Conservation (phyloP, 1,140 invertebrate genomes). For the Pachypeltis micranthus region DNA sequence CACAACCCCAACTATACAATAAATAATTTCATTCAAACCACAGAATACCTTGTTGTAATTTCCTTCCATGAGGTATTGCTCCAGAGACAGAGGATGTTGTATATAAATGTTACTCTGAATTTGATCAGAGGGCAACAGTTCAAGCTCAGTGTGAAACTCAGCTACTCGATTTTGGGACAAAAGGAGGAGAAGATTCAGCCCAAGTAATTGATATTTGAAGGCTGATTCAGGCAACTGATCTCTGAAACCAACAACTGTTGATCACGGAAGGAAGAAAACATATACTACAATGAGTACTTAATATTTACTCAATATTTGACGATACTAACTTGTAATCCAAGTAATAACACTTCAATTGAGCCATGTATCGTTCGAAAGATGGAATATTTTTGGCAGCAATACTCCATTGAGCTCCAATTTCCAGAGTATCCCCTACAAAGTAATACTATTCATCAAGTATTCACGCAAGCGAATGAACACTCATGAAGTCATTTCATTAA, state of each 20-base stretch:
- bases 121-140: constrained; percentile 82
- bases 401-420: constrained; percentile 93
- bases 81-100: constrained; percentile 83
- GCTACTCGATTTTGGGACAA: constrained; percentile 92
- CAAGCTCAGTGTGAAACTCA: constrained; percentile 97
- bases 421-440: constrained; percentile 69
- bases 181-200: constrained; percentile 90
- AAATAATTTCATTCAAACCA: too few relatives aligned
- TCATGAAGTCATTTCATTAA: too few relatives aligned
- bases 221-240: constrained; percentile 78
- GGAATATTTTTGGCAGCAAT: constrained; percentile 84
- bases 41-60: constrained; percentile 98
- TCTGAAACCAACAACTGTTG: constrained; percentile 34
- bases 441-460: too few relatives aligned
- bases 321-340: constrained; percentile 83
- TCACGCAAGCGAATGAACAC: too few relatives aligned
- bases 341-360: constrained; percentile 94
- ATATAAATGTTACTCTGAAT: constrained; percentile 92
- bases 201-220: constrained; percentile 89
- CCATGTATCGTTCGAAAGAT: constrained; percentile 91
- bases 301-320: too few relatives aligned
- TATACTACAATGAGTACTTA: constrained; percentile 5
- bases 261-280: neutral
- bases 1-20: too few relatives aligned
- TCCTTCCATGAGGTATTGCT: constrained; percentile 99